A percentile compares a stretch with the other conserved stretches of the same genome.
These are phyloP conservation scores for Troides oblongomaculatus DNA, from an alignment of 2,888 invertebrate genomes.

Conservation along the genomic window DNA sequence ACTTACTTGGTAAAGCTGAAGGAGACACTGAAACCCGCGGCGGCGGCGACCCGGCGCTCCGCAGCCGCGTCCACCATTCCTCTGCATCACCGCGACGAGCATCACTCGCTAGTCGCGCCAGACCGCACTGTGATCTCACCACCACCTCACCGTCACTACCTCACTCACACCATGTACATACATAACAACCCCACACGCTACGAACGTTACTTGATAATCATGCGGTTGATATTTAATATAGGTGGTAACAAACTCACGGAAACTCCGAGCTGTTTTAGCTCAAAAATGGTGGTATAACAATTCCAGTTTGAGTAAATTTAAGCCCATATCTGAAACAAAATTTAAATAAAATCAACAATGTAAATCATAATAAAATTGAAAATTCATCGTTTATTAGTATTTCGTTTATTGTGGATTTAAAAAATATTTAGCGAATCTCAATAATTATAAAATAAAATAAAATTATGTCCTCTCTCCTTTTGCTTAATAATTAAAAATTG, in stretches of 20 bases:
- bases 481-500: too few relatives aligned
- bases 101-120: constrained; percentile 63
- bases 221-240: constrained; percentile 42
- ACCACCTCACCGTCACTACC: constrained; percentile 57
- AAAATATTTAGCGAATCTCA: neutral
- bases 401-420: neutral
- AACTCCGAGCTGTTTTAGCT: constrained; percentile 9
- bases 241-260: constrained; percentile 22
- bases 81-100: constrained; percentile 76
- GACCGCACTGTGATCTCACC: constrained; percentile 51
- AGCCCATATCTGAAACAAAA: constrained; percentile 11
- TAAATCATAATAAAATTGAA: neutral
- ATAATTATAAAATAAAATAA: too few relatives aligned
- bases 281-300: neutral
- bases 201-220: constrained; percentile 51
- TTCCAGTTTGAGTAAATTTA: neutral
- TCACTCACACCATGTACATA: constrained; percentile 55
- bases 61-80: constrained; percentile 79
- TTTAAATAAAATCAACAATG: neutral
- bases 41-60: constrained; percentile 73
- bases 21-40: constrained; percentile 63
- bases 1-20: constrained; percentile 74
- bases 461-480: too few relatives aligned
- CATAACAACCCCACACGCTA: constrained; percentile 44
- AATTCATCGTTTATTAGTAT: too few relatives aligned